Conservation (phyloP, 2,113 vertebrate genomes). For the Malurus melanocephalus region DNA sequence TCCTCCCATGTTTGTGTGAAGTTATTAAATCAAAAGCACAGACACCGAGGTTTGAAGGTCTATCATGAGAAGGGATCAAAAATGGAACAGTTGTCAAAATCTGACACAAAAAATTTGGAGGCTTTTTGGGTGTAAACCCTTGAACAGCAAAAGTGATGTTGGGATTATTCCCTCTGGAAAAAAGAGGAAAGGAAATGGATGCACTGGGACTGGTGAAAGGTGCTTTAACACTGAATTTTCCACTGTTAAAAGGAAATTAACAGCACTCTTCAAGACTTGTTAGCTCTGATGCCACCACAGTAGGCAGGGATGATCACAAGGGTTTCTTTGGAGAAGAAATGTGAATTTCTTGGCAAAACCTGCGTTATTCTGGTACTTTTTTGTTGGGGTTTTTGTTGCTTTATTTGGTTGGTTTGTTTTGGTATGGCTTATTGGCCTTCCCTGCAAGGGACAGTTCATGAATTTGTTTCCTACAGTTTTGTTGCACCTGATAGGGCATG, state of each 20-base stretch:
- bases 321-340: background rate
- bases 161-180: background rate
- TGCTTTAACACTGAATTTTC: background rate
- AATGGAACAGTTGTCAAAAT: background rate
- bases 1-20: background rate
- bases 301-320: background rate
- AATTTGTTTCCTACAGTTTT: background rate
- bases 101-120: background rate
- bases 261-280: background rate
- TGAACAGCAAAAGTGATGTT: background rate
- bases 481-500: background rate
- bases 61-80: background rate
- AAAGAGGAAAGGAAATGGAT: background rate
- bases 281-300: background rate
- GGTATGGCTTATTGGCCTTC: background rate
- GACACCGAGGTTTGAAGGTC: background rate
- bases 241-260: background rate
- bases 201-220: background rate
- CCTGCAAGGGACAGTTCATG: background rate
- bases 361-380: background rate
- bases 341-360: background rate
- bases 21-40: background rate
- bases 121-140: background rate
- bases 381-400: rapidly evolving
- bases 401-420: background rate